Base-by-base conservation (phyloP, 2,113 vertebrate species). In the Prunella himalayana region DNA sequence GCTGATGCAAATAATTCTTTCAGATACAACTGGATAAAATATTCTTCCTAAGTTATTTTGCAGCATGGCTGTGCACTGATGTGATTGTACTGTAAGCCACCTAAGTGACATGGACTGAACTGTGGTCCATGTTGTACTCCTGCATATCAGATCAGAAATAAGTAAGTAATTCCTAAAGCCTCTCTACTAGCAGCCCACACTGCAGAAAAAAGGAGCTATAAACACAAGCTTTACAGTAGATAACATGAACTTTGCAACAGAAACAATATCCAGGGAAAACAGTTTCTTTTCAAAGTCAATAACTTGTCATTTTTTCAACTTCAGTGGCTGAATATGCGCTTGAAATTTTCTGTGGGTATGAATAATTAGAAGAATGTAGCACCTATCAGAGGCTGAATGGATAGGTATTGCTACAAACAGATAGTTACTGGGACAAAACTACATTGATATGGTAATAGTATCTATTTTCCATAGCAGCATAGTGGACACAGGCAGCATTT, bases 221-320 rank as follows among this genome's bases (percentile, higher is more conserved):
- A 93, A 77, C 5, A 86, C 44, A 90, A 68, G 24, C 7, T 84
- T 24, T 45, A 33, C 39, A 88, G 45, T 23, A 95, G 64, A 66
- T 27, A 61, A 35, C 21, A 90, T 27, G n/a, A 92, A 60, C 47
- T 94, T 63, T 64, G 35, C 51, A 91, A 50, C 2, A 91, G 80
- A 42, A 88, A 92, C 45, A 92, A 69, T 37, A 91, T 90, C 24
- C 24, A 64, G 31, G 42, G 61, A 51, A 70, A 86, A 87, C 77
- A 73, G 78, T 69, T 82, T 80, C 4, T 82, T 90, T 81, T 51
- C 70, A 86, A 94, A 92, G 91, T n/a, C 68, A 95, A 5, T 86
- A 96, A 90, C 8, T 18, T 81, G 30, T 53, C 78, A 22, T 41
- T 91, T 88, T 93, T 95, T 97, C 65, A 95, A 35, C 86, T 78